Evolutionary conservation across 2,797 vertebrate species (phyloP).

Genomic region (Eulemur coronatus): DNA sequence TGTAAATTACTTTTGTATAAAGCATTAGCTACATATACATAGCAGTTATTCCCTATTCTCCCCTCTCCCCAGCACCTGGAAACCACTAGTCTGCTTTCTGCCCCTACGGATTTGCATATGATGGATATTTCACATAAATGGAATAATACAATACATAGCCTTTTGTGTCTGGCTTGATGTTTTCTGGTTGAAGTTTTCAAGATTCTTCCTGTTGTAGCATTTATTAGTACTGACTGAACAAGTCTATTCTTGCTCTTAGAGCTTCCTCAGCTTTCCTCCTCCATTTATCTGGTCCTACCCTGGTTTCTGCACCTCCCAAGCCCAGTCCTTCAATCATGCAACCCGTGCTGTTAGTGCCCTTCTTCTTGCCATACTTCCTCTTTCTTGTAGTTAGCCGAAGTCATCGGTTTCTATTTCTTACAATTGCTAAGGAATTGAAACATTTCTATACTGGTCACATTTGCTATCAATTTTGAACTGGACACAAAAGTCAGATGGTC

Average conservation of each 20-base stretch:
- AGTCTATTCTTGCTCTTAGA: not conserved
- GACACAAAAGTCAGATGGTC: not conserved
- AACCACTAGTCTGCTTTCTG: not conserved
- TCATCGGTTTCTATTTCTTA: not conserved
- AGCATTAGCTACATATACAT: not conserved
- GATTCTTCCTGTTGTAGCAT: not conserved
- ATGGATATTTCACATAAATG: not conserved
- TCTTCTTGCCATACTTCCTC: not conserved
- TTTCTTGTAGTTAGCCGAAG: not conserved
- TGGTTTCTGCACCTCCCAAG: not conserved
- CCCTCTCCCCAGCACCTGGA: not conserved
- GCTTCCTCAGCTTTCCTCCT: not conserved
- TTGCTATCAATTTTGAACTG: not conserved
- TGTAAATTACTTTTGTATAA: not conserved
- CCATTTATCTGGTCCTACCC: not conserved
- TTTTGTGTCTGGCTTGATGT: not conserved
- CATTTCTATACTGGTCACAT: not conserved
- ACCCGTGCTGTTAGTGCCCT: not conserved
- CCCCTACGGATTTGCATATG: not conserved
- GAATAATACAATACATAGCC: not conserved
- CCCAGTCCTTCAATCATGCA: too few relatives aligned
- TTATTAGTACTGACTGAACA: not conserved
- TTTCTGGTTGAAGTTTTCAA: not conserved
- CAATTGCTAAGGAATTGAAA: not conserved
- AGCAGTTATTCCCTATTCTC: not conserved